Evolutionary conservation across 2,888 invertebrate species (phyloP).

Genomic region (Drosophila siamana): DNA sequence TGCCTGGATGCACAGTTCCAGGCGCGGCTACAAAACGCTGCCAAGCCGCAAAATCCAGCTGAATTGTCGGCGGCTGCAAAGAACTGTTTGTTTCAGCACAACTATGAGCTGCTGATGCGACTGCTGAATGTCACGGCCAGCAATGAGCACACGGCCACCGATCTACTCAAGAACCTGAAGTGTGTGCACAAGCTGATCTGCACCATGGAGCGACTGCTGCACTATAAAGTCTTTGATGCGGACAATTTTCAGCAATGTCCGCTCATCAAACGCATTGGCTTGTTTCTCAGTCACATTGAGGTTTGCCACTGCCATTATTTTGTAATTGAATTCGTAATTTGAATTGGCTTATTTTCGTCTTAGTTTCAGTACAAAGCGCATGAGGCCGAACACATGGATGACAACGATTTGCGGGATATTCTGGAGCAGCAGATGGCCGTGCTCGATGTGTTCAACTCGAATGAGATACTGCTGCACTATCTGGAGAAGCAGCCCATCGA

Average conservation of each 20-base stretch:
- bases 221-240: conserved; percentile 75
- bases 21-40: background rate
- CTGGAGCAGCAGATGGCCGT: conserved; percentile 64
- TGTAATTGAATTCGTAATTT: background rate
- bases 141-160: conserved; percentile 54
- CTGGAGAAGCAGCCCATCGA: conserved; percentile 78
- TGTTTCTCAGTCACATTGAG: conserved; percentile 82
- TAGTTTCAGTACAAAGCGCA: conserved; percentile 78
- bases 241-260: conserved; percentile 73
- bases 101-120: conserved; percentile 82
- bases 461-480: conserved; percentile 62
- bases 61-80: conserved; percentile 18
- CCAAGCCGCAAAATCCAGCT: background rate
- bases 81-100: conserved; percentile 80
- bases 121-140: conserved; percentile 70
- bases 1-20: conserved; percentile 66
- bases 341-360: too few species aligned
- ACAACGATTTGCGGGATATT: conserved; percentile 69
- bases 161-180: conserved; percentile 69
- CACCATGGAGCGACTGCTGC: conserved; percentile 71
- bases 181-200: conserved; percentile 68
- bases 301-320: conserved; percentile 42
- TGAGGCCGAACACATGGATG: conserved; percentile 48
- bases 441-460: conserved; percentile 69
- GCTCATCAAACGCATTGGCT: conserved; percentile 81